These are phyloP conservation scores for Poecilia velifera DNA, from an alignment of 2,797 vertebrate species.

Conservation along the genomic window DNA sequence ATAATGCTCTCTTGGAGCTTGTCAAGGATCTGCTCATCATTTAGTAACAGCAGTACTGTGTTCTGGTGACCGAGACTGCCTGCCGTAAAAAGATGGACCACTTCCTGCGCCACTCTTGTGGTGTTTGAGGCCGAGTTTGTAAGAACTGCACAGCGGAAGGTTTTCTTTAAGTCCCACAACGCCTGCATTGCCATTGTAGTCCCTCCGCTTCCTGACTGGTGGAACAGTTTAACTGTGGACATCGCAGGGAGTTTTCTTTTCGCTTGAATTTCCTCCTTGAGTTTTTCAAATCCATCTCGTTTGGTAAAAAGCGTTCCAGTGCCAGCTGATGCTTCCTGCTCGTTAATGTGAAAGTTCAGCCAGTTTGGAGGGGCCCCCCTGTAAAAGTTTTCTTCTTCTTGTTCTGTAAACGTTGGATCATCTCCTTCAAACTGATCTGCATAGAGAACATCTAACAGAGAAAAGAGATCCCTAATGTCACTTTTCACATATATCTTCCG, in stretches of 20 bases:
- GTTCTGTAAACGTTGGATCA: accelerated
- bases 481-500: accelerated
- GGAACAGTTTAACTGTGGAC: conserved; percentile 33
- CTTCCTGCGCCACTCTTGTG: conserved; percentile 17
- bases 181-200: conserved; percentile 63
- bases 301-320: conserved; percentile 10
- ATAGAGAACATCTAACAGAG: conserved; percentile 30
- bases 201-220: conserved; percentile 56
- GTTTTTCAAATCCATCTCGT: conserved; percentile 29
- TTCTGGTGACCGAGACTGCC: background rate
- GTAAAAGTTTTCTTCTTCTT: conserved; percentile 50
- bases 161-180: conserved; percentile 54
- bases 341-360: conserved; percentile 54
- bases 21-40: conserved; percentile 3
- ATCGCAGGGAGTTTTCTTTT: background rate
- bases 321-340: background rate
- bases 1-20: conserved; percentile 14
- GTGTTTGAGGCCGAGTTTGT: background rate
- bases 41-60: conserved; percentile 44
- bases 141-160: conserved; percentile 48
- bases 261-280: background rate
- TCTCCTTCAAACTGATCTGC: conserved; percentile 39
- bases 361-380: conserved; percentile 52
- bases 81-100: conserved; percentile 41
- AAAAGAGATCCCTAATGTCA: background rate